Conservation (phyloP, 2,797 vertebrate species). For the Enteromius anoplus region DNA sequence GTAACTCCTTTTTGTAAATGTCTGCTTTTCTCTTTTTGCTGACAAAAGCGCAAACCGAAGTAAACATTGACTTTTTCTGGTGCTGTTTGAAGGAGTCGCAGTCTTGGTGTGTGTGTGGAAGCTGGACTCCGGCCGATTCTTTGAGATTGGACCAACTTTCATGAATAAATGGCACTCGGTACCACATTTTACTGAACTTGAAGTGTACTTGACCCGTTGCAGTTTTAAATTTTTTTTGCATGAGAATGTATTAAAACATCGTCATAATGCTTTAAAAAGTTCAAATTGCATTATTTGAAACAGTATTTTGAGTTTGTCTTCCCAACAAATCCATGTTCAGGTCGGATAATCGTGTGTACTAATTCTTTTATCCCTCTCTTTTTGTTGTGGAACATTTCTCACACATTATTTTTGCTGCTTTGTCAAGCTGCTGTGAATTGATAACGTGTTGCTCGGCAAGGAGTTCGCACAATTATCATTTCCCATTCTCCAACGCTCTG, state of each 20-base stretch:
- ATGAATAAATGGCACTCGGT: neutral
- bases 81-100: neutral
- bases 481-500: neutral
- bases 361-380: conserved; percentile 5
- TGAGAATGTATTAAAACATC: neutral
- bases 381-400: conserved; percentile 7
- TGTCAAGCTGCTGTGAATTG: conserved; percentile 8
- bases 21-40: conserved; percentile 15
- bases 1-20: neutral
- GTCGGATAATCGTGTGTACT: neutral
- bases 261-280: neutral
- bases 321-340: conserved; percentile 8
- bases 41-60: neutral
- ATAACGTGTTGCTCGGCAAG: conserved; percentile 29
- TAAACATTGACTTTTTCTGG: neutral
- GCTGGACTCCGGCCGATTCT: neutral
- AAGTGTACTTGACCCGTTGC: neutral
- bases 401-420: neutral
- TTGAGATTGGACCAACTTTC: neutral
- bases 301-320: neutral
- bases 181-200: neutral
- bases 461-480: neutral
- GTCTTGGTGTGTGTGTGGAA: neutral
- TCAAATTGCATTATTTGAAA: neutral
- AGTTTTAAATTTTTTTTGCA: neutral